phyloP scores from a whole-genome alignment of 2,113 vertebrate genomes.

The Mixornis gularis region DNA sequence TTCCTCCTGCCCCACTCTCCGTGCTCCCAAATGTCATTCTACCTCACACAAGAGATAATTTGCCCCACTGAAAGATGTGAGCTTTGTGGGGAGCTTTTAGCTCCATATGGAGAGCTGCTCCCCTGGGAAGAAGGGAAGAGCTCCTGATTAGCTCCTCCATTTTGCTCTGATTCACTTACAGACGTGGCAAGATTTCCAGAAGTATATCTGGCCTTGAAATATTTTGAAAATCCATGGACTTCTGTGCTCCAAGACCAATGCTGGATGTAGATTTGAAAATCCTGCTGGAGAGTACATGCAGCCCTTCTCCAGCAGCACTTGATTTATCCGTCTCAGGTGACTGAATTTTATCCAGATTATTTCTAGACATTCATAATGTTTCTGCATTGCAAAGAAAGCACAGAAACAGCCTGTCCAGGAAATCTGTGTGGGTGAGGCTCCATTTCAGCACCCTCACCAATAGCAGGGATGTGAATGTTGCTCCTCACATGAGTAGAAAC shows the following conservation, averaged over 20 bases:
- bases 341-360: not conserved
- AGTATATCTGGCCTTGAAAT: not conserved
- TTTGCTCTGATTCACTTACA: not conserved
- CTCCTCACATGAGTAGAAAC: fast-evolving
- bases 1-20: not conserved
- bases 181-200: not conserved
- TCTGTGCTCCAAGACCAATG: not conserved
- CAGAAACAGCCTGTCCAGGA: not conserved
- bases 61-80: not conserved
- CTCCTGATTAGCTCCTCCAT: not conserved
- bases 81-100: not conserved
- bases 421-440: not conserved
- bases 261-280: not conserved
- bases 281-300: fast-evolving
- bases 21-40: not conserved
- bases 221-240: not conserved
- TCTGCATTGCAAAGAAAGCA: not conserved
- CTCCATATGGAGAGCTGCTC: not conserved
- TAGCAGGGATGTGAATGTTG: not conserved
- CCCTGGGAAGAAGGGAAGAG: not conserved
- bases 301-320: not conserved
- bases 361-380: not conserved
- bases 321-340: not conserved
- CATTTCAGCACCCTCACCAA: not conserved
- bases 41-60: not conserved